Base-by-base conservation (phyloP, 2,113 vertebrate genomes). In the Toxostoma redivivum region DNA sequence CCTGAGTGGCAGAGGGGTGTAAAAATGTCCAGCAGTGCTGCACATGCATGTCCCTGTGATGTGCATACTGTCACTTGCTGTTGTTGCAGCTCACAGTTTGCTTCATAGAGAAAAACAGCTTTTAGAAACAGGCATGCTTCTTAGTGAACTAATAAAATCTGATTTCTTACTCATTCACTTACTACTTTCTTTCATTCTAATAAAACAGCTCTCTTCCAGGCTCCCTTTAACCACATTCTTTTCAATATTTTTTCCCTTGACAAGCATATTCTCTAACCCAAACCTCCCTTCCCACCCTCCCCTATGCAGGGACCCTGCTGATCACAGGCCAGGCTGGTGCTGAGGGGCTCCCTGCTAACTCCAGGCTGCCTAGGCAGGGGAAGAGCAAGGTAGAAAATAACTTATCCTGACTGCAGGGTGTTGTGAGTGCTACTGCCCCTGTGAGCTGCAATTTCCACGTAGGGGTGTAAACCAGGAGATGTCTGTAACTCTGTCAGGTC, bases 41-140 rank as follows among this genome's bases (percentile, higher is more conserved):
- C 0, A 2, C 30, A 3, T 9, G 48, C 56, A 4, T 7, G 69
- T 58, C 67, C 44, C 51, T 76, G 35, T 7, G 47, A 18, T 12
- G 28, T 0, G 20, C 23, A 16, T 7, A 2, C 11, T 15, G 70
- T 4, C 3, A 0, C 33, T 78, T 42, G 1, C 61, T 60, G 13
- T 1, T 65, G 27, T 1, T 50, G 76, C 77, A 71, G 28, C 28
- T 84, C 60, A 37, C 35, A 38, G 22, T 19, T 61, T 69, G 12
- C 17, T 51, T 45, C 25, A 12, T 0, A 21, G 45, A 37, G 31
- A 7, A 73, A 61, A 87, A 14, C 12, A 51, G 11, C 83, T 61
- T 42, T 30, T 18, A 54, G 48, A 60, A 54, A 42, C 0, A 53
- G 60, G 13, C 28, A 64, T 61, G 27, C 56, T 35, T 44, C 69